Evolutionary conservation across 2,888 invertebrate genomes (phyloP).

Genomic region (Cheilosia grossa): DNA sequence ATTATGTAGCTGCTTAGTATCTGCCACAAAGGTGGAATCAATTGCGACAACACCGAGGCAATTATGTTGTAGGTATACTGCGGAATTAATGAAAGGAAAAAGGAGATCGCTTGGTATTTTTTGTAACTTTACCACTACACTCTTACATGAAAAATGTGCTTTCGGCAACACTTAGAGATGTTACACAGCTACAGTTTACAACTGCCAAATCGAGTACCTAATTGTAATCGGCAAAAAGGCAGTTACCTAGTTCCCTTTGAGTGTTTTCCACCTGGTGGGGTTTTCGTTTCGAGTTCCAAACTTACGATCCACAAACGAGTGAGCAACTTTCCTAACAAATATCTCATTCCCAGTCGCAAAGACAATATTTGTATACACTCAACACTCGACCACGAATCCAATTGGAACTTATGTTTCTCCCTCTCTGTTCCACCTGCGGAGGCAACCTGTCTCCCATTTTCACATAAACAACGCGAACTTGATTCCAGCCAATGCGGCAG

Average conservation of each 20-base stretch:
- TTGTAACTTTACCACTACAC: too few relatives aligned
- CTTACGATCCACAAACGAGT: slow-evolving; percentile 61
- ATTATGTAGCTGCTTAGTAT: too few relatives aligned
- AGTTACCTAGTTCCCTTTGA: background rate
- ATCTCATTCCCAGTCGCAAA: slow-evolving; percentile 1
- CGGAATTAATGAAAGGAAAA: too few relatives aligned
- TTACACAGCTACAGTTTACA: too few relatives aligned
- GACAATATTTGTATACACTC: background rate
- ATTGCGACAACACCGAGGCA: too few relatives aligned
- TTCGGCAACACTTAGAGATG: too few relatives aligned
- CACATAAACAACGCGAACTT: slow-evolving; percentile 57
- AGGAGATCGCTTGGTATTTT: too few relatives aligned
- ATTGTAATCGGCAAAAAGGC: too few relatives aligned
- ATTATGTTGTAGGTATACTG: too few relatives aligned
- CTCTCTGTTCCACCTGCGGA: slow-evolving; percentile 67
- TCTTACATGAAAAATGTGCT: too few relatives aligned
- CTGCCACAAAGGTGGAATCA: too few relatives aligned
- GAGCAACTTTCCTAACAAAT: background rate
- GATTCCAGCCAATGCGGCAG: slow-evolving; percentile 66
- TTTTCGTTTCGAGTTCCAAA: slow-evolving; percentile 9
- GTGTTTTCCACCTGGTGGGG: slow-evolving; percentile 8
- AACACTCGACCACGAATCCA: slow-evolving; percentile 33
- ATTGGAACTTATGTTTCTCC: slow-evolving; percentile 51
- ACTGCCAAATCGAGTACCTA: too few relatives aligned
- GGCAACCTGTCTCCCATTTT: slow-evolving; percentile 44